phyloP scores from a whole-genome alignment of 2,888 invertebrate genomes.

The Aphidoletes aphidimyza region DNA sequence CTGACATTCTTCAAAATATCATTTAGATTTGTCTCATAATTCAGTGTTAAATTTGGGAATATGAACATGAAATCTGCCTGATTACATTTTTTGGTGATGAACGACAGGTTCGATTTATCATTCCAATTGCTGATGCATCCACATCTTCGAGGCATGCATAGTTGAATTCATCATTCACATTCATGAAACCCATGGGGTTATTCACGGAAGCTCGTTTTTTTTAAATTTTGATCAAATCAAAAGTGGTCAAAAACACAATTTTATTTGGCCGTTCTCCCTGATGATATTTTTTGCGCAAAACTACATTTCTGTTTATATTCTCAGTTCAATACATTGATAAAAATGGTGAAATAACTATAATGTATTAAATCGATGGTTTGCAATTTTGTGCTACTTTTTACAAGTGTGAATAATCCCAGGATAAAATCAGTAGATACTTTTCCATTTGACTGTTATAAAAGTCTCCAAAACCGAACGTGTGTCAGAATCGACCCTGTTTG shows the following conservation, averaged over 20 bases:
- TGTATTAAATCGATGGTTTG: too few species aligned
- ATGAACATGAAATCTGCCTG: constrained; percentile 66
- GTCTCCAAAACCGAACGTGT: constrained; percentile 76
- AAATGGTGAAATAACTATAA: too few species aligned
- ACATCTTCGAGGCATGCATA: constrained; percentile 67
- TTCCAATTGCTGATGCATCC: constrained; percentile 73
- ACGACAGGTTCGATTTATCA: constrained; percentile 79
- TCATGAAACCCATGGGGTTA: constrained; percentile 84
- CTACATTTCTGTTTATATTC: too few species aligned
- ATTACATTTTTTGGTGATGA: constrained; percentile 73
- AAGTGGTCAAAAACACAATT: too few species aligned
- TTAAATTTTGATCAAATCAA: too few species aligned
- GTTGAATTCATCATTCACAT: constrained; percentile 66
- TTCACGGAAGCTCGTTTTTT: too few species aligned
- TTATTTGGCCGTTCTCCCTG: too few species aligned
- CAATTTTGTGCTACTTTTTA: too few species aligned
- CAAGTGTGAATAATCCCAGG: too few species aligned
- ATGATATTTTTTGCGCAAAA: too few species aligned
- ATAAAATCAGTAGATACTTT: constrained; percentile 73
- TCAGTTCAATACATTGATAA: too few species aligned
- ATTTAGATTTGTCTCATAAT: constrained; percentile 74
- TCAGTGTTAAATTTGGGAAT: constrained; percentile 87
- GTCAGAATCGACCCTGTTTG: constrained; percentile 67
- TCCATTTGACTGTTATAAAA: constrained; percentile 72
- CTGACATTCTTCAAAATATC: constrained; percentile 74